These are phyloP conservation scores for Synaphobranchus kaupii DNA, from an alignment of 2,797 vertebrate genomes.

Conservation along the genomic window DNA sequence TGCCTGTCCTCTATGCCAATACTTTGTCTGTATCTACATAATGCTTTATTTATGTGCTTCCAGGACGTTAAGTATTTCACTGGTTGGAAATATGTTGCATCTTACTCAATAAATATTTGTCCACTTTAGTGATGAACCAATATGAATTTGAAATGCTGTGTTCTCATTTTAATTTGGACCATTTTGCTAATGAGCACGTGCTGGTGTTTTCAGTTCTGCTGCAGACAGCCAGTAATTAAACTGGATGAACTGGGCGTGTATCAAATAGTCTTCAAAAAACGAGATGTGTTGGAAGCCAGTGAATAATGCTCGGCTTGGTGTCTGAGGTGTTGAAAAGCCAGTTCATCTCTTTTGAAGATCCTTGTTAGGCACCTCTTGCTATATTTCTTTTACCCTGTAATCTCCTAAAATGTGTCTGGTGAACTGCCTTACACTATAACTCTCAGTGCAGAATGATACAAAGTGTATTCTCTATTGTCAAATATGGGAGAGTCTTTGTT, in stretches of 20 bases:
- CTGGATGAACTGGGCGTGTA: neutral
- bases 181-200: neutral
- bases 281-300: constrained; percentile 1
- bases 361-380: constrained; percentile 71
- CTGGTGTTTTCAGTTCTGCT: neutral
- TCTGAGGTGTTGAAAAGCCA: constrained; percentile 67
- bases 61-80: neutral
- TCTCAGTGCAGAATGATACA: constrained; percentile 61
- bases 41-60: neutral
- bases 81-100: neutral
- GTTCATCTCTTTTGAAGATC: constrained; percentile 73
- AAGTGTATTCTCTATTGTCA: constrained; percentile 77
- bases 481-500: constrained; percentile 73
- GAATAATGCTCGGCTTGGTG: neutral
- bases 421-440: constrained; percentile 52
- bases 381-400: constrained; percentile 67
- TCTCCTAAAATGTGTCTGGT: constrained; percentile 62
- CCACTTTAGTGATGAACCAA: neutral
- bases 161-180: neutral
- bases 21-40: neutral
- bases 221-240: constrained; percentile 7
- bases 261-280: constrained; percentile 10
- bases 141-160: neutral
- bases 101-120: neutral
- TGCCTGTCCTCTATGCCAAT: no score